phyloP scores from a whole-genome alignment of 2,888 invertebrate species.

The Cantharis flavilabris region DNA sequence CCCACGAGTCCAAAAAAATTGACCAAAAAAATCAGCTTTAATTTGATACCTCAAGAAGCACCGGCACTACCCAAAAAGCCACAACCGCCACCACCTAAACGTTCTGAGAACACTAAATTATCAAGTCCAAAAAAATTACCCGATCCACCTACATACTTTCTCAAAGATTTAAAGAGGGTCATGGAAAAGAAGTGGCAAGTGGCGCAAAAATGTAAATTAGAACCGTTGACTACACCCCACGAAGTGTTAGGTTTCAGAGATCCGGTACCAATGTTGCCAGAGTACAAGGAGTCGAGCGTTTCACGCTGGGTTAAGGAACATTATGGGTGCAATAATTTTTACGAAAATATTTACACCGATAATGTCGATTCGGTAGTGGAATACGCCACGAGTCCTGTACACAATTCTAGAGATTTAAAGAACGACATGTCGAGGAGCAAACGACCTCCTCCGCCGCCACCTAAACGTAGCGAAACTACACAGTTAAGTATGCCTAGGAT shows the following conservation, averaged over 20 bases:
- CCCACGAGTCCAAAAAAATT: constrained; percentile 61
- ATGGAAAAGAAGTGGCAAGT: constrained; percentile 95
- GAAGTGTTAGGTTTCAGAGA: constrained; percentile 90
- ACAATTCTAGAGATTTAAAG: constrained; percentile 36
- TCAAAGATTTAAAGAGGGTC: constrained; percentile 87
- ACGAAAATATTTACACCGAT: constrained; percentile 74
- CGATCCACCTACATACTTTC: constrained; percentile 80
- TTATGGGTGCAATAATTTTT: constrained; percentile 74
- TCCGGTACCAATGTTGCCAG: constrained; percentile 71
- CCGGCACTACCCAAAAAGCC: constrained; percentile 71
- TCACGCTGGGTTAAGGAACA: constrained; percentile 91
- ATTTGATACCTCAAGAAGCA: constrained; percentile 59
- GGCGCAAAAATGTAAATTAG: constrained; percentile 88
- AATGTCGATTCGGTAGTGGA: constrained; percentile 56
- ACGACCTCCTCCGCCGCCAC: constrained; percentile 87
- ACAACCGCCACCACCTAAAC: constrained; percentile 77
- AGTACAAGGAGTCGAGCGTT: constrained; percentile 82
- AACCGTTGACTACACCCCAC: constrained; percentile 86
- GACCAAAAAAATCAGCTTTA: constrained; percentile 69
- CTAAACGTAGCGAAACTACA: constrained; percentile 87
- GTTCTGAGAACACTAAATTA: constrained; percentile 74
- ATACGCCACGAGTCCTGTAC: constrained; percentile 55
- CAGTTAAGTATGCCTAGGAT: constrained; percentile 64
- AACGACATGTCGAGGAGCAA: constrained; percentile 52
- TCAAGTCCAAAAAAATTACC: constrained; percentile 78